Conservation (phyloP, 2,888 invertebrate genomes). For the Seira musarum region DNA sequence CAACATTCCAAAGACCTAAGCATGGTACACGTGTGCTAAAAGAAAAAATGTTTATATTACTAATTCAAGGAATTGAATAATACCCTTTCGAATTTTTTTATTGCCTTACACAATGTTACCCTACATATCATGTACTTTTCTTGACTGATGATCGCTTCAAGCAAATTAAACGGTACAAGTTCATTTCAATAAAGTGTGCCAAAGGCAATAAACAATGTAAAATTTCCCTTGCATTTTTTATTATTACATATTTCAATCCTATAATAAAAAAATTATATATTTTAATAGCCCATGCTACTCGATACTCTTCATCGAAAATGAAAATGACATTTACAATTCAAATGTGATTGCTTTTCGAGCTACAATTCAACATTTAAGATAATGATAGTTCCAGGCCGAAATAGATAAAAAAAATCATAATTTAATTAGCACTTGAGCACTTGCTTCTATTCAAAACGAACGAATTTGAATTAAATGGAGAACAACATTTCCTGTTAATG, state of each 20-base stretch:
- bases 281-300: background rate
- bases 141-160: too few species aligned
- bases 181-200: background rate
- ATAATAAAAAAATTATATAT: too few species aligned
- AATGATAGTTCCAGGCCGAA: conserved; percentile 26
- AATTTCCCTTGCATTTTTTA: too few species aligned
- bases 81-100: too few species aligned
- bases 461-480: background rate
- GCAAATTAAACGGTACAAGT: too few species aligned
- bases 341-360: conserved; percentile 28
- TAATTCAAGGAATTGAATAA: too few species aligned
- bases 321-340: conserved; percentile 44
- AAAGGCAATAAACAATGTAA: background rate
- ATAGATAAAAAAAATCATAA: conserved; percentile 29
- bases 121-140: too few species aligned
- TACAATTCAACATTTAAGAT: conserved; percentile 36
- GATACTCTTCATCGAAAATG: background rate
- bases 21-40: too few species aligned
- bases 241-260: too few species aligned
- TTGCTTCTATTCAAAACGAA: conserved; percentile 26
- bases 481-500: conserved; percentile 2
- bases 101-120: too few species aligned
- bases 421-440: conserved; percentile 41
- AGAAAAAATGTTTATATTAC: too few species aligned
- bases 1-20: too few species aligned